These are phyloP conservation scores for Caenorhabditis sinica DNA, from an alignment of 2,888 invertebrate species.

Conservation along the genomic window DNA sequence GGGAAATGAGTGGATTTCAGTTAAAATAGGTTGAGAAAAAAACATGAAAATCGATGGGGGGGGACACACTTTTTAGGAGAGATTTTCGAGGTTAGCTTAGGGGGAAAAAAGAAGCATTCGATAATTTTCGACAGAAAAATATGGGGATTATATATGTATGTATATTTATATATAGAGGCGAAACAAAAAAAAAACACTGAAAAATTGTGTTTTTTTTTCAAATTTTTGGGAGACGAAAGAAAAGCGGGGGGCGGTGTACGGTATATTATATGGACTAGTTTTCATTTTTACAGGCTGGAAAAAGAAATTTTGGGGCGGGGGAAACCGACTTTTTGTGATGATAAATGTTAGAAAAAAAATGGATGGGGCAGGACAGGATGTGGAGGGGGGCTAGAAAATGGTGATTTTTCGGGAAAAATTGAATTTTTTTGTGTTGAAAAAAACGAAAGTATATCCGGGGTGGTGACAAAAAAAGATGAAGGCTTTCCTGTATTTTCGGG, in stretches of 20 bases:
- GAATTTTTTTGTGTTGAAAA: no score
- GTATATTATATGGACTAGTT: conserved; percentile 21
- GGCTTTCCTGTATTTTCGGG: conserved; percentile 3
- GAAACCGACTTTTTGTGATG: conserved; percentile 65
- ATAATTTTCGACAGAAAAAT: conserved; percentile 60
- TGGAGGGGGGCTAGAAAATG: background rate
- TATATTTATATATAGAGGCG: conserved; percentile 14
- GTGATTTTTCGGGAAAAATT: conserved; percentile 32
- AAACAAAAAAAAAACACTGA: conserved; percentile 55
- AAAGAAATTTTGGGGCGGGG: conserved; percentile 20
- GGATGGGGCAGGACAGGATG: conserved; percentile 54
- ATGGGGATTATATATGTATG: conserved; percentile 41
- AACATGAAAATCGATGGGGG: conserved; percentile 30
- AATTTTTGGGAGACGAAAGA: conserved; percentile 20
- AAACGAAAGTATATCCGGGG: conserved; percentile 22
- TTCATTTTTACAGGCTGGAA: background rate
- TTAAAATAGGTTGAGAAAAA: conserved; percentile 33
- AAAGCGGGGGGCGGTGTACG: conserved; percentile 9
- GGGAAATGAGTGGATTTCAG: conserved; percentile 26
- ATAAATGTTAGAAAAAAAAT: conserved; percentile 43
- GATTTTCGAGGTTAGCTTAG: conserved; percentile 52
- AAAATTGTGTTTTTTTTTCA: conserved; percentile 42
- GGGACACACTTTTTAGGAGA: no score
- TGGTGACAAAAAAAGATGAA: no score
- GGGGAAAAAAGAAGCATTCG: conserved; percentile 43